Conservation (phyloP, 1,140 invertebrate genomes). For the Drosophila setifemur region DNA sequence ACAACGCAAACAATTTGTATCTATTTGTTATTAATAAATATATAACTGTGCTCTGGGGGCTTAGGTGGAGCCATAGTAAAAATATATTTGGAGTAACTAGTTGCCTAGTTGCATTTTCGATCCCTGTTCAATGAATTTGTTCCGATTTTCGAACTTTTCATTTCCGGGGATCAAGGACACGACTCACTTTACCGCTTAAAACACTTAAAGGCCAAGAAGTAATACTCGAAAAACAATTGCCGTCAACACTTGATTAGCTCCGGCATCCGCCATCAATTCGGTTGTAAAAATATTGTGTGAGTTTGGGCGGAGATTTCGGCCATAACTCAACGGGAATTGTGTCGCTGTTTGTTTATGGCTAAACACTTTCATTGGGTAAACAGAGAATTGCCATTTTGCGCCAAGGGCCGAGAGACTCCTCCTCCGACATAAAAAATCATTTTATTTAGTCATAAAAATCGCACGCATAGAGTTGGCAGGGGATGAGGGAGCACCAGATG, state of each 20-base stretch:
- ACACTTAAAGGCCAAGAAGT: background rate
- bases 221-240: conserved; percentile 33
- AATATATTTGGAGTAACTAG: too few relatives aligned
- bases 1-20: too few relatives aligned
- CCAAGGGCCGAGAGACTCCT: conserved; percentile 43
- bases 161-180: background rate
- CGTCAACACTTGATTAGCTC: conserved; percentile 25
- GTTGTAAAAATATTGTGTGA: conserved; percentile 42
- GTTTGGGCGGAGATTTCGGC: conserved; percentile 14
- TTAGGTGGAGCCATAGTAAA: too few relatives aligned
- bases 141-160: too few relatives aligned
- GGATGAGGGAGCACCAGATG: conserved; percentile 17
- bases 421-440: conserved; percentile 47
- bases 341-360: conserved; percentile 58
- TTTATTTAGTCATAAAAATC: conserved; percentile 77
- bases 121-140: too few relatives aligned
- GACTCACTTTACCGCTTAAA: background rate
- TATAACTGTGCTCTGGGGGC: too few relatives aligned
- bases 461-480: conserved; percentile 55
- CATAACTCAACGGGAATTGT: conserved; percentile 41
- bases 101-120: too few relatives aligned
- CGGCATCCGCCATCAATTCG: conserved; percentile 29
- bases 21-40: too few relatives aligned
- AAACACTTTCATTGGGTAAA: conserved; percentile 61
- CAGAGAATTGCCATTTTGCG: conserved; percentile 68